These are phyloP conservation scores for Pterostichus madidus DNA, from an alignment of 2,888 invertebrate species.

Conservation along the genomic window DNA sequence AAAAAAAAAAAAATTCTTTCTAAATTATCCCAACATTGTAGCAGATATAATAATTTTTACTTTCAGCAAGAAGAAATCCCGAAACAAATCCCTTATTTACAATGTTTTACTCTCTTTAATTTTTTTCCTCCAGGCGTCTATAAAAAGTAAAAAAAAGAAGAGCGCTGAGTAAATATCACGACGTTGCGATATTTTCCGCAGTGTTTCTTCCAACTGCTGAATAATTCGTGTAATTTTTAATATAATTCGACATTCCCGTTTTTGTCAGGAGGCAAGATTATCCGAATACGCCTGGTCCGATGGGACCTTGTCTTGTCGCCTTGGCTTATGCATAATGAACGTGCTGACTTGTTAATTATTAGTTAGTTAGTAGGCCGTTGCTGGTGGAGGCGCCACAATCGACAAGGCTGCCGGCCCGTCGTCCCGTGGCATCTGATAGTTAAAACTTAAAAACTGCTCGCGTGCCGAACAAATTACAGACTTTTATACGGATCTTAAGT, in stretches of 20 bases:
- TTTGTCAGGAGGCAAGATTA: conserved; percentile 60
- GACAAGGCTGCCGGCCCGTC: conserved; percentile 12
- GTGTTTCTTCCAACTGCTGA: conserved; percentile 38
- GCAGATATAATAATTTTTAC: too few relatives aligned
- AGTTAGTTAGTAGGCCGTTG: conserved; percentile 60
- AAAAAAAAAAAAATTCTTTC: too few relatives aligned
- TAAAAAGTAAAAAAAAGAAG: conserved; percentile 26
- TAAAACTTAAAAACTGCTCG: conserved; percentile 58
- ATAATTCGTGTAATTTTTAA: conserved; percentile 64
- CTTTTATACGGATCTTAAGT: conserved; percentile 52
- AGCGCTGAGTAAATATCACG: conserved; percentile 31
- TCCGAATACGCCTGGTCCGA: conserved; percentile 50
- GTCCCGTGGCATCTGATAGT: conserved; percentile 53
- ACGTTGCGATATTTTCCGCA: conserved; percentile 46
- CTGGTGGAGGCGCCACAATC: conserved; percentile 42
- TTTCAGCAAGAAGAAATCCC: background rate
- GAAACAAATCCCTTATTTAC: background rate
- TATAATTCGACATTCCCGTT: conserved; percentile 61
- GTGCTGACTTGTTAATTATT: conserved; percentile 70
- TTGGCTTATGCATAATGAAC: conserved; percentile 72
- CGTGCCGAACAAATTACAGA: conserved; percentile 52
- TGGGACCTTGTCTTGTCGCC: conserved; percentile 71
- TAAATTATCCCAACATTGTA: too few relatives aligned
- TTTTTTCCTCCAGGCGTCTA: conserved; percentile 20
- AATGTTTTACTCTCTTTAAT: conserved; percentile 1